Percentiles rank a stretch among this genome's conserved stretches.
Conservation (phyloP, 2,888 invertebrate species). For the Eupithecia pulchellata region DNA sequence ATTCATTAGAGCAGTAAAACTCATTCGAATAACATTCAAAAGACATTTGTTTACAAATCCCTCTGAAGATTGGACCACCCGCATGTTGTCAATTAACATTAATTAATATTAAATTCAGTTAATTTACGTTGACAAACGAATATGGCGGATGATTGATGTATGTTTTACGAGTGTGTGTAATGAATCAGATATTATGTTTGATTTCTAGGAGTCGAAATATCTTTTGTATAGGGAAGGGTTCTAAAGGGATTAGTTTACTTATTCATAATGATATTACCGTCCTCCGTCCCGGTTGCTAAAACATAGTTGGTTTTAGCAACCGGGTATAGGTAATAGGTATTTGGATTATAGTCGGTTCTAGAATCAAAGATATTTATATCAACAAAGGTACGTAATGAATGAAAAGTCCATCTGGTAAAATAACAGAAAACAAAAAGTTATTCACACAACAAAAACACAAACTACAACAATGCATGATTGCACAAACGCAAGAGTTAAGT, state of each 20-base stretch:
- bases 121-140: constrained; percentile 33
- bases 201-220: not conserved
- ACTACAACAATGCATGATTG: no score
- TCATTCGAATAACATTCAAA: constrained; percentile 12
- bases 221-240: not conserved
- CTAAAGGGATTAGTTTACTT: not conserved
- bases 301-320: not conserved
- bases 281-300: not conserved
- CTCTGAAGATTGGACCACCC: constrained; percentile 39
- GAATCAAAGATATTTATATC: no score
- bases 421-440: no score
- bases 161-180: constrained; percentile 13
- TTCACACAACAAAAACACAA: no score
- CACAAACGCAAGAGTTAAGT: no score
- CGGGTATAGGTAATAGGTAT: no score
- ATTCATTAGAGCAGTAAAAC: constrained; percentile 24
- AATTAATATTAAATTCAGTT: constrained; percentile 42
- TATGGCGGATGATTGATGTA: constrained; percentile 28
- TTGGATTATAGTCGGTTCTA: no score
- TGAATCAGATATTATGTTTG: constrained; percentile 11
- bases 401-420: no score
- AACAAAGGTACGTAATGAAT: no score
- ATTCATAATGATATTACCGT: not conserved
- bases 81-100: constrained; percentile 36
- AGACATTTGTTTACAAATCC: constrained; percentile 24